A percentile compares a stretch with the other conserved stretches of the same genome.
Conservation (phyloP, 1,140 invertebrate genomes). For the Aphaenogaster floridana region DNA sequence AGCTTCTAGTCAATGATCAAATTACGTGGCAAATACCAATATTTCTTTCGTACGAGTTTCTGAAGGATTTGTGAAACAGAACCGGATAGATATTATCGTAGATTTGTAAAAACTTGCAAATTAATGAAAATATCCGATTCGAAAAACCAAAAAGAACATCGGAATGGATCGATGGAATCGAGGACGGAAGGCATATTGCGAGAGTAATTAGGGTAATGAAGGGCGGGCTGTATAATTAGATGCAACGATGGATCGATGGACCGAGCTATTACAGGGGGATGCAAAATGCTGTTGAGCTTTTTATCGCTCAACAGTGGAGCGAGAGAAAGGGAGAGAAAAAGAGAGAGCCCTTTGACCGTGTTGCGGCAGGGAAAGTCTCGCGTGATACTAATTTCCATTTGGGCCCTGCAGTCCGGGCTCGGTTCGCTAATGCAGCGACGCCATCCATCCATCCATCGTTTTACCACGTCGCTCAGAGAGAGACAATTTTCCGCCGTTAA, state of each 20-base stretch:
- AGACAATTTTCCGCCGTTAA: conserved; percentile 48
- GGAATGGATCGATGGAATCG: conserved; percentile 58
- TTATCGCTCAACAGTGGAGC: conserved; percentile 50
- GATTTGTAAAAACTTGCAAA: not conserved
- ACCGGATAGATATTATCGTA: not conserved
- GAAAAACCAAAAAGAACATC: not conserved
- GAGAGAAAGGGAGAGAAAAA: not conserved
- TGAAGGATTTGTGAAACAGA: not conserved
- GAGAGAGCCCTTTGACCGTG: conserved; percentile 55
- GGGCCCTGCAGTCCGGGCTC: not conserved
- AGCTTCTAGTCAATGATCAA: not conserved
- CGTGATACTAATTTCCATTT: conserved; percentile 70
- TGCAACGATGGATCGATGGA: conserved; percentile 63
- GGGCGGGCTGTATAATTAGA: conserved; percentile 64
- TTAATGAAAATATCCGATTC: not conserved
- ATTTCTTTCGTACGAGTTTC: not conserved
- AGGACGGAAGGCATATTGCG: conserved; percentile 48
- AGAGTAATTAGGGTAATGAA: conserved; percentile 73
- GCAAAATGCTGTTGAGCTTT: conserved; percentile 63
- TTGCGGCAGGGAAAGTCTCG: conserved; percentile 39
- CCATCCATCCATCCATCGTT: conserved; percentile 33
- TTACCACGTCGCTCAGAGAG: not conserved
- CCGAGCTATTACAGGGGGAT: conserved; percentile 32
- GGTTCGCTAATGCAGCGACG: conserved; percentile 59
- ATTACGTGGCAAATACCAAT: not conserved